phyloP scores from a whole-genome alignment of 2,113 vertebrate species.

The Oncorhynchus nerka region DNA sequence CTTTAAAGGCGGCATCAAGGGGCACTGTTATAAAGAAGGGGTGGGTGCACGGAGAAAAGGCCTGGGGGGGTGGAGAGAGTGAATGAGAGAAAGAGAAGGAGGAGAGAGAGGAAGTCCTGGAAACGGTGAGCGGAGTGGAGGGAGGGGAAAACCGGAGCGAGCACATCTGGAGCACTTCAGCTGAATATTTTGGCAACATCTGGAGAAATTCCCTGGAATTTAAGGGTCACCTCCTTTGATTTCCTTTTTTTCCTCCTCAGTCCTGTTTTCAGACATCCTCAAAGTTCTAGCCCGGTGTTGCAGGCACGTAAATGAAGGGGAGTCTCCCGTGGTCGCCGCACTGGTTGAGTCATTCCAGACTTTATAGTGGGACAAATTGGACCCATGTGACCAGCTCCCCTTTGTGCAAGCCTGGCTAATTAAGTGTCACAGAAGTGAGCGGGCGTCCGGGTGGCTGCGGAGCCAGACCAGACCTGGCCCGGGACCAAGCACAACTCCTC shows the following conservation, averaged over 20 bases:
- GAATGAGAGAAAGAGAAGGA: too few relatives aligned
- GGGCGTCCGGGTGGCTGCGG: neutral
- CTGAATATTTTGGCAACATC: conserved; percentile 75
- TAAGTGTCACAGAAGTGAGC: neutral
- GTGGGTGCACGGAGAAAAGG: neutral
- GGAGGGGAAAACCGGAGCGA: neutral
- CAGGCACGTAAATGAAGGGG: neutral
- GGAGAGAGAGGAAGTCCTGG: neutral
- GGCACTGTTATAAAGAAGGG: conserved; percentile 27
- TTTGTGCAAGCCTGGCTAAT: neutral
- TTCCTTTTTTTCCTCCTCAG: too few relatives aligned
- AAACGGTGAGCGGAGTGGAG: neutral
- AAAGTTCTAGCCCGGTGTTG: neutral
- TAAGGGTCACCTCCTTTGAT: conserved; percentile 63
- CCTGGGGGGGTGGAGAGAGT: neutral
- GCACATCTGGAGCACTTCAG: conserved; percentile 78
- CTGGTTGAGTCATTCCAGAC: neutral
- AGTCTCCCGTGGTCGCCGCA: neutral
- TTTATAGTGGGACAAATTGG: neutral
- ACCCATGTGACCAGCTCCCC: neutral
- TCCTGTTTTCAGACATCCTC: neutral
- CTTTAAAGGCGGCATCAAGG: conserved; percentile 60
- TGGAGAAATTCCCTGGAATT: conserved; percentile 78
- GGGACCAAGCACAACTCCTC: neutral
- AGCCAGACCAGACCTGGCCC: neutral